phyloP scores from a whole-genome alignment of 2,888 invertebrate species.

The Drosophila atripex region DNA sequence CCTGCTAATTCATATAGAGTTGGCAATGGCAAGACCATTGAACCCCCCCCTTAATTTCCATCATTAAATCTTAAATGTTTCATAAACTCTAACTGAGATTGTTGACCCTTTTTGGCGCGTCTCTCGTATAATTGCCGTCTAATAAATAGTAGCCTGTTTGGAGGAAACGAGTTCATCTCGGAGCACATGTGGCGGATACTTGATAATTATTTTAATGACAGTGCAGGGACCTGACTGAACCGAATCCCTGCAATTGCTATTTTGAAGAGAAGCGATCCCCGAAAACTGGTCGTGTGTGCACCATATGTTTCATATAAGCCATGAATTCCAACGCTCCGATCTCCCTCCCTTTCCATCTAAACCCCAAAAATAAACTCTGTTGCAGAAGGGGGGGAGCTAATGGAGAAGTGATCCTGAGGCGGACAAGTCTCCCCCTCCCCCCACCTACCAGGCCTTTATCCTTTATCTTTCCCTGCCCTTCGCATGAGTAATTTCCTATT shows the following conservation, averaged over 20 bases:
- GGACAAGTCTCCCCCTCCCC: no score
- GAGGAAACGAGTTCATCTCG: conserved; percentile 7
- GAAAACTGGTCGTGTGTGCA: conserved; percentile 1
- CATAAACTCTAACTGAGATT: background rate
- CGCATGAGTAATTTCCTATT: conserved; percentile 80
- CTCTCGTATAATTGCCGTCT: background rate
- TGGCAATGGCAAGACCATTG: background rate
- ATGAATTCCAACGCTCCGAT: no score
- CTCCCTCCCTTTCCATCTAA: background rate
- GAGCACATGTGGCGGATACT: conserved; percentile 27
- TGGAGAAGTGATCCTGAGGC: background rate
- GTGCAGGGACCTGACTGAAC: background rate
- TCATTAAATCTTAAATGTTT: background rate
- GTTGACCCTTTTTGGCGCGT: background rate
- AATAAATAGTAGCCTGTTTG: conserved; percentile 1
- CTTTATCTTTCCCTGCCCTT: conserved; percentile 22
- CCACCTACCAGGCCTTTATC: no score
- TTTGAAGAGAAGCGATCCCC: background rate
- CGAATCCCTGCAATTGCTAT: background rate
- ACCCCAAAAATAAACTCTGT: background rate
- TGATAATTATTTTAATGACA: conserved; percentile 36
- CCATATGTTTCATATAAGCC: conserved; percentile 11
- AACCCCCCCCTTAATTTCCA: background rate
- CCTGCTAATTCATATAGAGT: background rate
- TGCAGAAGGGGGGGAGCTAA: background rate